Percentiles rank a stretch among this genome's conserved stretches.
These are phyloP conservation scores for Aplocera efformata DNA, from an alignment of 2,888 invertebrate species.

Conservation along the genomic window DNA sequence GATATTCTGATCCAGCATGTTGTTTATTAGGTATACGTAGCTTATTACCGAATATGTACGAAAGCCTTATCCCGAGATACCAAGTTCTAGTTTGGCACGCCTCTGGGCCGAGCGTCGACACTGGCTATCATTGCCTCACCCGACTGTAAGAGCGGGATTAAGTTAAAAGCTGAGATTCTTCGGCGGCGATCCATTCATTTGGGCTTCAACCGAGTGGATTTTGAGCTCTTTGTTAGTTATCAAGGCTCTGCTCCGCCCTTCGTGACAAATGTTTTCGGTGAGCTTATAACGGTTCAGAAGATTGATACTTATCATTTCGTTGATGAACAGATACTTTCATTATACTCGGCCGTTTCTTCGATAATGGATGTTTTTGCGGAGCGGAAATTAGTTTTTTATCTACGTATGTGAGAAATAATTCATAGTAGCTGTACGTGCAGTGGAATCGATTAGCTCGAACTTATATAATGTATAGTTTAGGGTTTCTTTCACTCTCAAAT, in stretches of 20 bases:
- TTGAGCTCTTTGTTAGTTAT: constrained; percentile 42
- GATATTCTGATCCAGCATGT: constrained; percentile 11
- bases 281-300: constrained; percentile 30
- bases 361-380: neutral
- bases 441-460: neutral
- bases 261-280: constrained; percentile 35
- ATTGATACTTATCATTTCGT: constrained; percentile 22
- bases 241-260: constrained; percentile 29
- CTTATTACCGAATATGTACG: constrained; percentile 14
- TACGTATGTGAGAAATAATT: neutral
- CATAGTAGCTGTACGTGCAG: neutral
- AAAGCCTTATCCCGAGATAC: constrained; percentile 15
- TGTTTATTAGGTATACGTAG: constrained; percentile 8
- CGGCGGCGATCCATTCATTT: constrained; percentile 39
- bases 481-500: too few relatives aligned
- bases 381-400: neutral
- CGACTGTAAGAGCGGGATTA: constrained; percentile 25
- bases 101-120: constrained; percentile 13
- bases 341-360: neutral
- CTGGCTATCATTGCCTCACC: constrained; percentile 26
- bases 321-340: neutral
- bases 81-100: constrained; percentile 20
- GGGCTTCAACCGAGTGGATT: constrained; percentile 40
- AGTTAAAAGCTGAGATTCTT: constrained; percentile 40
- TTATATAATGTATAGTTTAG: too few relatives aligned